Conservation (phyloP, 1,140 invertebrate genomes). For the Temnothorax curvispinosus region DNA sequence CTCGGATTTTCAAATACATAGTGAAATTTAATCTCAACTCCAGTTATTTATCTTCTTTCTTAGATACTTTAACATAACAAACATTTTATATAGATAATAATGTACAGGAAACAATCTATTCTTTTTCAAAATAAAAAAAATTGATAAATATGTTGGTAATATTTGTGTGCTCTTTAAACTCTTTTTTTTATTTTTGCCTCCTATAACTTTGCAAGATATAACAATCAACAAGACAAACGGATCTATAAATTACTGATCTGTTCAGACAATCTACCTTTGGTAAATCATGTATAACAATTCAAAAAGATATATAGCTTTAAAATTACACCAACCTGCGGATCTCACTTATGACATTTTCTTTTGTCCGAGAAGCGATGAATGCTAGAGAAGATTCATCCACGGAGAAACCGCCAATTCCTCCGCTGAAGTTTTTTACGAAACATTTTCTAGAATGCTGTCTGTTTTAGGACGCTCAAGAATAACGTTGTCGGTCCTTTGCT, state of each 20-base stretch:
- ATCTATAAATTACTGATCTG: background rate
- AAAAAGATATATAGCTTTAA: background rate
- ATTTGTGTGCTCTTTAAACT: too few species aligned
- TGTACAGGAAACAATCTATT: background rate
- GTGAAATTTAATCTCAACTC: too few species aligned
- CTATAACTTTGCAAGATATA: background rate
- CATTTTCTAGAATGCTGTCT: background rate
- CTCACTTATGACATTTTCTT: background rate
- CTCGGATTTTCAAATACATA: too few species aligned
- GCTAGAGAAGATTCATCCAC: too few species aligned
- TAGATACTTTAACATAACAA: too few species aligned
- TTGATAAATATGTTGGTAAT: background rate
- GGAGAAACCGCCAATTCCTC: background rate
- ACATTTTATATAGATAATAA: background rate
- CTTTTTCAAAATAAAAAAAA: background rate
- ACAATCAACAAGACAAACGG: background rate
- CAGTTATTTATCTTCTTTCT: too few species aligned
- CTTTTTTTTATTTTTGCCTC: background rate
- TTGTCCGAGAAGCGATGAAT: background rate
- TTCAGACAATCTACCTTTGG: background rate
- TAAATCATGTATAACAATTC: background rate
- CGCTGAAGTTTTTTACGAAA: background rate
- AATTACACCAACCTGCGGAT: background rate
- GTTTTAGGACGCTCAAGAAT: background rate
- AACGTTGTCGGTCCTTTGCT: constrained; percentile 16